A percentile compares a stretch with the other conserved stretches of the same genome.
These are phyloP conservation scores for Nowickia ferox DNA, from an alignment of 2,888 invertebrate species.

Conservation along the genomic window DNA sequence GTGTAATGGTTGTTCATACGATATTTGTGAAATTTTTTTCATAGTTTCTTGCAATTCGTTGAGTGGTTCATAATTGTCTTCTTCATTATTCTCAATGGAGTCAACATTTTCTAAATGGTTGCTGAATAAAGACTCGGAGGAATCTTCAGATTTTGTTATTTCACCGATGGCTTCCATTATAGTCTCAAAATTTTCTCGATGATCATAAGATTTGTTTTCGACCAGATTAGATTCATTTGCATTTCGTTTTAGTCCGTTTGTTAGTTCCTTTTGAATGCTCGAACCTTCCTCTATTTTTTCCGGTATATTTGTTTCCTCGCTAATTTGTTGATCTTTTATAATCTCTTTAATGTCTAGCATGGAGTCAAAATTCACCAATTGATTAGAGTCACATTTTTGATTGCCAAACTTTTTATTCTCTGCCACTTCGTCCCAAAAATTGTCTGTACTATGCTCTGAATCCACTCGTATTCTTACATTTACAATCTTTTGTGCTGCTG, in stretches of 20 bases:
- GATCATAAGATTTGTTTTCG: background rate
- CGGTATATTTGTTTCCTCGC: background rate
- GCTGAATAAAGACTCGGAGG: background rate
- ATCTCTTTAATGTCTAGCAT: constrained; percentile 9
- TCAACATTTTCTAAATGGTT: constrained; percentile 60
- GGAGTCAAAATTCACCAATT: background rate
- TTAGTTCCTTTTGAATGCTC: background rate
- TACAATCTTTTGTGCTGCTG: constrained; percentile 36
- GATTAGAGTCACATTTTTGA: constrained; percentile 61
- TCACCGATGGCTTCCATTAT: constrained; percentile 60
- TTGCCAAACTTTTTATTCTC: constrained; percentile 67
- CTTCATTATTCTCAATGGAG: constrained; percentile 7
- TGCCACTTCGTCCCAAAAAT: constrained; percentile 73
- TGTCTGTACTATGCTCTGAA: constrained; percentile 64
- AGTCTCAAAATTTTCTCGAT: constrained; percentile 59
- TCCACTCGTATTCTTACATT: background rate
- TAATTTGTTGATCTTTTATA: background rate
- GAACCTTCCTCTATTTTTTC: background rate
- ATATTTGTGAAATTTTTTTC: constrained; percentile 20
- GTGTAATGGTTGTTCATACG: background rate
- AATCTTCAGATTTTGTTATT: background rate
- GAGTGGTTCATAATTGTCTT: constrained; percentile 58
- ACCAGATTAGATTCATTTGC: background rate
- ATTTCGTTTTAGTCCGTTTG: background rate
- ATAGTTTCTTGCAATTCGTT: constrained; percentile 54